Evolutionary conservation across 64 coral and sea anemone genomes (phyloP).

Genomic region (Porites lutea): DNA sequence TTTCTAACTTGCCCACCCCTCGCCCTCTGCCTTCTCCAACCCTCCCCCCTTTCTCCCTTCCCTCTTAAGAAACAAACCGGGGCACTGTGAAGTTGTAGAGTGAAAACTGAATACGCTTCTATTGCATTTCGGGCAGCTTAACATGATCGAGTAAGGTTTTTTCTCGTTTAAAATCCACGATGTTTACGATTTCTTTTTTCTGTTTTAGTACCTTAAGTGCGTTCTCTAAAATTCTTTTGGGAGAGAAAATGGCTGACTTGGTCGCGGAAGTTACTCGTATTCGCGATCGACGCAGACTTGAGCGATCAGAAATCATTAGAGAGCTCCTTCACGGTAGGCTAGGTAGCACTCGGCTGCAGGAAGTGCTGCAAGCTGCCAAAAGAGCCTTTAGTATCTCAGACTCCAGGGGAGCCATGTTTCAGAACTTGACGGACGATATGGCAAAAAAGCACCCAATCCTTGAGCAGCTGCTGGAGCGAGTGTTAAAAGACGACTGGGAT

Average conservation of each 20-base stretch:
- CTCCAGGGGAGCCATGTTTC: constrained; percentile 13
- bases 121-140: too few relatives aligned
- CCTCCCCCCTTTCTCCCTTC: too few relatives aligned
- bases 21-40: too few relatives aligned
- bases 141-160: too few relatives aligned
- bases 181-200: neutral
- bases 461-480: neutral
- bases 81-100: too few relatives aligned
- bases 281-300: neutral
- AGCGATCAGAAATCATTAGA: neutral
- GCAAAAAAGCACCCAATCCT: neutral
- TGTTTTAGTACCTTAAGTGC: constrained; percentile 7
- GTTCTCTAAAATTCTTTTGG: constrained; percentile 26
- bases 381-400: constrained; percentile 38
- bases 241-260: neutral
- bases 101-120: too few relatives aligned
- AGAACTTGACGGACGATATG: constrained; percentile 12
- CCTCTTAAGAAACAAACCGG: too few relatives aligned
- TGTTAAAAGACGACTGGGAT: neutral
- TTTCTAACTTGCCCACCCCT: too few relatives aligned
- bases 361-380: neutral
- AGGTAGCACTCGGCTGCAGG: neutral
- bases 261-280: neutral
- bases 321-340: neutral
- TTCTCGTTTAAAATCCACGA: too few relatives aligned